Percentiles rank a stretch among this genome's conserved stretches.
These are phyloP conservation scores for Lagocephalus sceleratus DNA, from an alignment of 2,797 vertebrate species.

Conservation along the genomic window DNA sequence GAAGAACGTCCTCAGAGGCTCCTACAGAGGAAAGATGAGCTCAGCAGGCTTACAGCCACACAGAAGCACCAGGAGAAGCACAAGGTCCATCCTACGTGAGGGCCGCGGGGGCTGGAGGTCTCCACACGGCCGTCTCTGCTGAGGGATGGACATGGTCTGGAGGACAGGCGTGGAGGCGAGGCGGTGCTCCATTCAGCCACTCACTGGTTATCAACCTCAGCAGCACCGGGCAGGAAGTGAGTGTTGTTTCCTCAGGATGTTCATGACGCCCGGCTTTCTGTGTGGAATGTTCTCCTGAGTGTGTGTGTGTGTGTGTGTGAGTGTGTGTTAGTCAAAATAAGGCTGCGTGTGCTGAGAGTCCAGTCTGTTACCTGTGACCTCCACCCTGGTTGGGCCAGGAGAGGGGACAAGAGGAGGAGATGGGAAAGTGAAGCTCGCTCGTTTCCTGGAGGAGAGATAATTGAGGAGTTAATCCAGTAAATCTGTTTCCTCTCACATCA, in stretches of 20 bases:
- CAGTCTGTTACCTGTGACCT: slow-evolving; percentile 25
- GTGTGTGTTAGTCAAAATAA: slow-evolving; percentile 20
- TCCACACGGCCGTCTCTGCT: slow-evolving; percentile 19
- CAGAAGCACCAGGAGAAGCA: slow-evolving; percentile 50
- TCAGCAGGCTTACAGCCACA: slow-evolving; percentile 66
- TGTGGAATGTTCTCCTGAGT: slow-evolving; percentile 68
- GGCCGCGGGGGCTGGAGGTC: slow-evolving; percentile 24
- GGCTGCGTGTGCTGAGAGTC: slow-evolving; percentile 13
- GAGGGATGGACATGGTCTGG: slow-evolving; percentile 1
- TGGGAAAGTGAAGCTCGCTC: neutral
- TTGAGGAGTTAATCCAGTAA: too few species aligned
- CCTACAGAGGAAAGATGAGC: slow-evolving; percentile 12
- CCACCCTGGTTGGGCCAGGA: slow-evolving; percentile 10
- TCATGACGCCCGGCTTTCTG: slow-evolving; percentile 44
- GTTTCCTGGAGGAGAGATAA: slow-evolving; percentile 37
- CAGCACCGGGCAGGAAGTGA: slow-evolving; percentile 78
- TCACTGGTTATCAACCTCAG: slow-evolving; percentile 62
- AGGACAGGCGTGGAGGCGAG: slow-evolving; percentile 30
- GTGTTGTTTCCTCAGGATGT: slow-evolving; percentile 82
- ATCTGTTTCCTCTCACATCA: too few species aligned
- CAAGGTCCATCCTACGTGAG: slow-evolving; percentile 55
- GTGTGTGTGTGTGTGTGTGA: slow-evolving; percentile 13
- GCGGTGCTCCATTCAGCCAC: slow-evolving; percentile 13
- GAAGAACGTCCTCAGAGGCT: slow-evolving; percentile 2
- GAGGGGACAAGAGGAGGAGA: slow-evolving; percentile 19